Evolutionary conservation across 2,888 invertebrate species (phyloP).

Genomic region (Cantharis lateralis): DNA sequence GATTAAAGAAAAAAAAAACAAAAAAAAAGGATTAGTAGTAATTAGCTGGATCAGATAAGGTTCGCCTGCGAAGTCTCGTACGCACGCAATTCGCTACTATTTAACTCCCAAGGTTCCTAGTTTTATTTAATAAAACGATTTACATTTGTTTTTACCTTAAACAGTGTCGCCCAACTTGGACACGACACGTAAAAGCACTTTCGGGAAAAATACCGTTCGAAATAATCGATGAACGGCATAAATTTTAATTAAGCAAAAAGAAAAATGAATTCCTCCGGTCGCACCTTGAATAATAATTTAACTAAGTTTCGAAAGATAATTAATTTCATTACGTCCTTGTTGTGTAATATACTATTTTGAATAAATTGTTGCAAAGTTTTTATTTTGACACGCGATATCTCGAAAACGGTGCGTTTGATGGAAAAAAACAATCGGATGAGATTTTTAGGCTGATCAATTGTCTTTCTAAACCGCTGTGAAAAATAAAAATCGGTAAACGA

Average conservation of each 20-base stretch:
- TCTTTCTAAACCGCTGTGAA: background rate
- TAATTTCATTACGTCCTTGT: too few species aligned
- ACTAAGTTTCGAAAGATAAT: too few species aligned
- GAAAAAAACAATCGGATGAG: background rate
- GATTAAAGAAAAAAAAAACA: constrained; percentile 18
- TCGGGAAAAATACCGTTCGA: too few species aligned
- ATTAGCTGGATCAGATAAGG: constrained; percentile 25
- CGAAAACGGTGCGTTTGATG: background rate
- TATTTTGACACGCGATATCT: background rate
- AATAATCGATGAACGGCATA: background rate
- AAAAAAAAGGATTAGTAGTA: constrained; percentile 21
- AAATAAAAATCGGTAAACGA: background rate
- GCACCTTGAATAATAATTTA: too few species aligned
- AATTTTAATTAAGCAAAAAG: too few species aligned
- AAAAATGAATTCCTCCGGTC: too few species aligned
- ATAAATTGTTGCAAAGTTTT: too few species aligned
- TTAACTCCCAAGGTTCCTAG: background rate
- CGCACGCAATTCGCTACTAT: constrained; percentile 26
- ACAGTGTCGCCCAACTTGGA: background rate
- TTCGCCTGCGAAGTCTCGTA: constrained; percentile 24
- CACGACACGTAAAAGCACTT: background rate
- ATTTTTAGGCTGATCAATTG: background rate
- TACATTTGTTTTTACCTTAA: background rate
- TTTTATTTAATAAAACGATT: background rate
- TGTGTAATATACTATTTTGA: too few species aligned